Evolutionary conservation across 2,888 invertebrate species (phyloP), one percentile per base, ranked within the genome.

Genomic region (Biston stratarius): DNA sequence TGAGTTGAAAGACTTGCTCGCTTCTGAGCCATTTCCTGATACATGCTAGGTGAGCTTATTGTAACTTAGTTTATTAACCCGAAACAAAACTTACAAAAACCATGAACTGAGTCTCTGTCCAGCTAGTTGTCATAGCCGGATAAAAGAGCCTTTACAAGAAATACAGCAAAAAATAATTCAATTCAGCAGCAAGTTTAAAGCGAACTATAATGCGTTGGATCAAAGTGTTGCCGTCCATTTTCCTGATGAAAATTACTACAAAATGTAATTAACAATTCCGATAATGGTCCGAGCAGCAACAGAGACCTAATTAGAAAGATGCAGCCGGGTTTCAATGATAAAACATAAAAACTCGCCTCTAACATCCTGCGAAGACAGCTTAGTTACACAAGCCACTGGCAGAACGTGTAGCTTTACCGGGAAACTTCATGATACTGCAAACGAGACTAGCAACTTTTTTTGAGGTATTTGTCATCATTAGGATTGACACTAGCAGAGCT

Each of bases 311-410:
- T 68, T 64, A 68, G 38, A 12, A 38, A 38, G 33, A 33, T n/a
- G 44, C n/a, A 47, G 55, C 56, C 58, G 64, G 52, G 55, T 59
- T 62, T 55, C 58, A 62, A 64, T 69, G 59, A 64, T 33, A 53
- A 61, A 52, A 12, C 47, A 45, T 51, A 69, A 69, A 69, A 69
- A 61, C 56, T 45, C 42, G 49, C 15, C 49, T 48, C 33, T 42
- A 59, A 51, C 69, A 61, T 69, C 64, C 69, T 64, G 61, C 14
- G 10, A 12, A 48, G 24, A 59, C 49, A 51, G 56, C 40, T 10
- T 45, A 53, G 47, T 14, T 53, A 38, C 59, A 10, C 52, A 42
- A 42, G 42, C 47, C 15, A 9, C 40, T 52, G 42, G 60, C 10
- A 33, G 9, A 61, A 5, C 15, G 24, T 34, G 42, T 44, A 47